Percentiles rank a stretch among this genome's conserved stretches.
These are phyloP conservation scores for Malurus elegans DNA, from an alignment of 2,113 vertebrate genomes.

Conservation along the genomic window DNA sequence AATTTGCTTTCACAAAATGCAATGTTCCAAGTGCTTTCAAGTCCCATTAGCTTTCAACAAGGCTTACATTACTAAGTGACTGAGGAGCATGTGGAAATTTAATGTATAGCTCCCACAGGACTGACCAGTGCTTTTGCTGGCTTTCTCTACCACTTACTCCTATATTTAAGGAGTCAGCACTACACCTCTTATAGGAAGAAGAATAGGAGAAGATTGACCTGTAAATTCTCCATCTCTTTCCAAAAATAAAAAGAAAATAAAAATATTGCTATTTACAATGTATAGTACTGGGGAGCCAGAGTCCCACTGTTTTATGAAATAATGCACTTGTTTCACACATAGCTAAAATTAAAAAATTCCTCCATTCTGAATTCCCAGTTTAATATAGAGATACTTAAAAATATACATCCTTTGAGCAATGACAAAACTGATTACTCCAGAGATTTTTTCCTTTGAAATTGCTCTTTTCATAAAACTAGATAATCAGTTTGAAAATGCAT, in stretches of 20 bases:
- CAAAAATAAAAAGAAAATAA: background rate
- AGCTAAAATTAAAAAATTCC: background rate
- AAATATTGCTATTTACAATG: background rate
- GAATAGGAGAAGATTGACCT: background rate
- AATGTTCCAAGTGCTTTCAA: conserved; percentile 44
- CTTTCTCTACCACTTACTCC: background rate
- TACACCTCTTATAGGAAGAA: background rate
- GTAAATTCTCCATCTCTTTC: background rate
- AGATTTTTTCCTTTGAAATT: background rate
- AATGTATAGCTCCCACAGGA: background rate
- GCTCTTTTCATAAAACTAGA: background rate
- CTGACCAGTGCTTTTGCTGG: background rate
- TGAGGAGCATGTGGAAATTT: background rate
- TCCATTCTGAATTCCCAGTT: background rate
- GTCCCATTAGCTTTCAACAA: conserved; percentile 35
- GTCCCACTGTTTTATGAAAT: background rate
- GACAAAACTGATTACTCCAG: background rate
- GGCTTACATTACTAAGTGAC: conserved; percentile 20
- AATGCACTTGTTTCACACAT: background rate
- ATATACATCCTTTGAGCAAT: background rate
- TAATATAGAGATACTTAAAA: background rate
- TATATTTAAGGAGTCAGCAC: background rate
- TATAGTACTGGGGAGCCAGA: background rate
- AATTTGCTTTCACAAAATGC: conserved; percentile 28
- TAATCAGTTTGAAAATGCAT: background rate